Percentiles rank a stretch among this genome's conserved stretches.
Evolutionary conservation across 2,888 invertebrate genomes (phyloP).

Genomic region (Resseliella maxima): DNA sequence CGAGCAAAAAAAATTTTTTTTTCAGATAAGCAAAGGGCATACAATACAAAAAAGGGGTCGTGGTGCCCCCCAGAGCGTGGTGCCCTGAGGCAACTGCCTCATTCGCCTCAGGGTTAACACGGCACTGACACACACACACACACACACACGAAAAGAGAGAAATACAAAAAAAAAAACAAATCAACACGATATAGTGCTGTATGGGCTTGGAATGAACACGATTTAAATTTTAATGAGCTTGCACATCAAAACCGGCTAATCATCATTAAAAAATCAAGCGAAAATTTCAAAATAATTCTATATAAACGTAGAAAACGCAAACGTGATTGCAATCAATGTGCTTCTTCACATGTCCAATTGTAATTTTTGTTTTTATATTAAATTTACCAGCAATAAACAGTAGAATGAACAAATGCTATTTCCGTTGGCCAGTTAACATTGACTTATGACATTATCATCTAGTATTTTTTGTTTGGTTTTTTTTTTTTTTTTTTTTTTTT

Average conservation of each 20-base stretch:
- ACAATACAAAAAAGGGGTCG: no score
- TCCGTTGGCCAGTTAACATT: background rate
- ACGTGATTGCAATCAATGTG: background rate
- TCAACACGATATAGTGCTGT: no score
- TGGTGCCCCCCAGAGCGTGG: no score
- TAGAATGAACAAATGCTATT: background rate
- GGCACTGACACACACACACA: no score
- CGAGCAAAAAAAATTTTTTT: no score
- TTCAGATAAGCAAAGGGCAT: no score
- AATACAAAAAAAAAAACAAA: no score
- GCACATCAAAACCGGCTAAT: conserved; percentile 22
- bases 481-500: no score
- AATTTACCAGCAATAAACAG: background rate
- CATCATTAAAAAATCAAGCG: conserved; percentile 16
- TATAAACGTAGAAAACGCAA: background rate
- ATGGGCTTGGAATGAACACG: background rate
- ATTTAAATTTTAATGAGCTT: conserved; percentile 24
- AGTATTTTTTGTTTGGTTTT: background rate
- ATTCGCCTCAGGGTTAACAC: no score
- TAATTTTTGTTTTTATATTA: background rate
- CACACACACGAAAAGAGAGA: no score
- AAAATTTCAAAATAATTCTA: background rate
- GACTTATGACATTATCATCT: conserved; percentile 35
- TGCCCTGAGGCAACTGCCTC: no score
- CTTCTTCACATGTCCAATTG: background rate